phyloP scores from a whole-genome alignment of 2,888 invertebrate species.

The Cantharis lateralis region DNA sequence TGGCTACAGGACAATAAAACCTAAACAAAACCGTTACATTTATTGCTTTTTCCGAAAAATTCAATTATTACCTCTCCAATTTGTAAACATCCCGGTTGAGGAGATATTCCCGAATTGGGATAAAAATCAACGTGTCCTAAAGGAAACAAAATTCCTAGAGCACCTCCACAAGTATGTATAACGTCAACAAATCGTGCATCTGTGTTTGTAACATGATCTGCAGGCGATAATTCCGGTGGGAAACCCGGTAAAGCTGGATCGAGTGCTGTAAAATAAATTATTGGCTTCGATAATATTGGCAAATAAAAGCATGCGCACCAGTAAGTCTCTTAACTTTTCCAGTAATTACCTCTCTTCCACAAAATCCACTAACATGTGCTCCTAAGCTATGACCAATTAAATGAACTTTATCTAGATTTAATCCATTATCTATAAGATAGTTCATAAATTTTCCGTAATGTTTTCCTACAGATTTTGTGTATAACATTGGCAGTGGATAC shows the following conservation, averaged over 20 bases:
- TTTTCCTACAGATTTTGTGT: slow-evolving; percentile 58
- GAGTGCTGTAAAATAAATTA: slow-evolving; percentile 53
- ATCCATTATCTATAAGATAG: slow-evolving; percentile 47
- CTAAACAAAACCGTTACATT: neutral
- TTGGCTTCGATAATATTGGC: neutral
- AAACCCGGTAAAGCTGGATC: slow-evolving; percentile 70
- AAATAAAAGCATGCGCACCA: slow-evolving; percentile 29
- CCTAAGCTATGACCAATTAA: slow-evolving; percentile 65
- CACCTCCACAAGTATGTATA: slow-evolving; percentile 81
- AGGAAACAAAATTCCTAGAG: slow-evolving; percentile 63
- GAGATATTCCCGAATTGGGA: slow-evolving; percentile 60
- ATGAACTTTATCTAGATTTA: slow-evolving; percentile 56
- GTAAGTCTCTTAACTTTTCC: slow-evolving; percentile 42
- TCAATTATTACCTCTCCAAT: neutral
- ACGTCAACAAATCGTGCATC: slow-evolving; percentile 88
- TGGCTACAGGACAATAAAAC: neutral
- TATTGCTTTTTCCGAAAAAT: neutral
- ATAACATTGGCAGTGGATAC: slow-evolving; percentile 46
- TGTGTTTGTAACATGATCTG: slow-evolving; percentile 56
- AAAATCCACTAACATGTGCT: slow-evolving; percentile 60
- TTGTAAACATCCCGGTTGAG: slow-evolving; percentile 8
- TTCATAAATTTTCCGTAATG: slow-evolving; percentile 58
- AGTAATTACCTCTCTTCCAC: slow-evolving; percentile 39
- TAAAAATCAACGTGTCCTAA: slow-evolving; percentile 69
- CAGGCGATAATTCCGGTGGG: slow-evolving; percentile 53